Percentiles rank a stretch among this genome's conserved stretches.
phyloP scores from a whole-genome alignment of 2,113 vertebrate species.

The Typhlomys cinereus region DNA sequence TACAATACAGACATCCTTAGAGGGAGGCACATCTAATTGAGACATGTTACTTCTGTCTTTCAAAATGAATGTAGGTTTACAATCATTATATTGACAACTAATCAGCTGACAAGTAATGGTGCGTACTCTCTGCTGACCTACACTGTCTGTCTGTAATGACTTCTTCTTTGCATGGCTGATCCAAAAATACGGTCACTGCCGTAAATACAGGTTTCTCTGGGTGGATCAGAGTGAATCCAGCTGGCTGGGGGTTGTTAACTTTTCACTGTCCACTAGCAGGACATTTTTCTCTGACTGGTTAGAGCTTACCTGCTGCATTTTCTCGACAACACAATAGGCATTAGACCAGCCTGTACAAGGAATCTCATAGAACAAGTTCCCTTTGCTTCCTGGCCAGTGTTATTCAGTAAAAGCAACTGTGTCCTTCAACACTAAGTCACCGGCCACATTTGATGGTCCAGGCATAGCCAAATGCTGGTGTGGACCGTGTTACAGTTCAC shows the following conservation, averaged over 20 bases:
- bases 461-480: not conserved
- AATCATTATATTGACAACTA: not conserved
- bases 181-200: constrained; percentile 18
- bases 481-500: no score
- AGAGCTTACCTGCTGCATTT: not conserved
- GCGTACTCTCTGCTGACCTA: constrained; percentile 12
- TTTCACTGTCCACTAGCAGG: not conserved
- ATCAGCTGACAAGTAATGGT: not conserved
- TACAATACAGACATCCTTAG: not conserved
- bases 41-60: not conserved
- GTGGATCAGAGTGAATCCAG: not conserved
- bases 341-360: not conserved
- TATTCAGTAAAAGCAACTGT: not conserved
- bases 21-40: not conserved
- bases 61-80: constrained; percentile 1
- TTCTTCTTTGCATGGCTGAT: constrained; percentile 50
- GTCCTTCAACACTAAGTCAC: not conserved
- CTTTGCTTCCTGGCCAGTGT: not conserved
- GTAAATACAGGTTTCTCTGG: not conserved
- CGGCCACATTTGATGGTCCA: not conserved
- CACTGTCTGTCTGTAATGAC: not conserved
- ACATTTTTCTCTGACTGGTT: not conserved
- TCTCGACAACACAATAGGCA: not conserved
- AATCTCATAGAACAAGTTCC: not conserved
- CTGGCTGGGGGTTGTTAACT: not conserved